Evolutionary conservation across 1,140 invertebrate species (phyloP), one percentile per base, ranked within the genome.

Genomic region (Ladona fulva): DNA sequence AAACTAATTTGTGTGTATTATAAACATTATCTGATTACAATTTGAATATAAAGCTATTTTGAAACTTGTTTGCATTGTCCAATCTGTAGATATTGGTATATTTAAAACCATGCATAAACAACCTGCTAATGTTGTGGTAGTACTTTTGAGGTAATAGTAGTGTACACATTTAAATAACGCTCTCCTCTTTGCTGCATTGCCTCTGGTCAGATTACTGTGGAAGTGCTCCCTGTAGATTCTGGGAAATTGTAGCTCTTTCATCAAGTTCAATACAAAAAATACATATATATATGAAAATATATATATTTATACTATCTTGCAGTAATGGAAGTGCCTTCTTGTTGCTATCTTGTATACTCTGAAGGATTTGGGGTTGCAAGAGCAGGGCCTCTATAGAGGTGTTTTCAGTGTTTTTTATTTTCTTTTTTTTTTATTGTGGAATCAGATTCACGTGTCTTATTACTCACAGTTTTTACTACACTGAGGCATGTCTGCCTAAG

Each of bases 351-450:
- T 66, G 52, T 66, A 66, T 66, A 66, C 52, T 66, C 52, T 66
- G 52, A 66, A 66, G 52, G 52, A 66, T 66, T 66, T 66, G 52
- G 52, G 52, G 52, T 66, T 66, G 52, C 52, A 66, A 22, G 52
- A 66, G 52, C 52, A 66, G 52, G 52, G 52, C 52, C 52, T 66
- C 52, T 66, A 66, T 66, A 66, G 52, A 66, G 52, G 52, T 66
- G 12, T 66, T 66, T 66, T 66, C n/a, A 19, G 5, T 66, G n/a
- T 59, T 19, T 66, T 16, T 66, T 77, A 44, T n/a, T 77, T 42
- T 52, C 59, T 77, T 6, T 52, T 52, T 77, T 52, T 24, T 77
- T 77, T 77, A 29, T 19, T 78, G 75, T 76, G 25, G 76, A 76
- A 76, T 22, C 75, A 76, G 52, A 19, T 66, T 66, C 52, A 66